Base-by-base conservation (phyloP, 2,797 vertebrate species). In the Miopithecus talapoin region DNA sequence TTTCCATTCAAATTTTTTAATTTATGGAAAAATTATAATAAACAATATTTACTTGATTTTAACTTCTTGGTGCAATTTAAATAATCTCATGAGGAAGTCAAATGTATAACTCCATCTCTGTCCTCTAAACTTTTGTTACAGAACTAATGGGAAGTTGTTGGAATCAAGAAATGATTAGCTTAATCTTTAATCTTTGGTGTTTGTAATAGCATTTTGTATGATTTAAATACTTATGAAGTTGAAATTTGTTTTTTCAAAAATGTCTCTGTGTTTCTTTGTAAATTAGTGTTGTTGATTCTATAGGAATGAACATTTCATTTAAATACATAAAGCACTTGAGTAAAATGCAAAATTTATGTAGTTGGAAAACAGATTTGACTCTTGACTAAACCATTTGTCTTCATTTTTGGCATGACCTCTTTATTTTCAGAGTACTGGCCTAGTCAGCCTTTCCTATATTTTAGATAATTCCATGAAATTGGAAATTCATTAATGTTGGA, bases 1-100 rank as follows among this genome's bases (percentile, higher is more conserved):
- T 85, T 95, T 89, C 19, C 93, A 64, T 93, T 96, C 92, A 81
- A 55, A 89, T 21, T 39, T 96, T 93, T 96, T 75, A 64, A 81
- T 39, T 85, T 95, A 43, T 94, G 64, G 41, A 80, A 96, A 96
- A 93, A 43, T 78, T 91, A 24, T 79, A 61, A 72, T 24, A 80
- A 95, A 43, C 41, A 92, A 1, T 94, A 13, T 96, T 94, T 94
- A 87, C 39, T 95, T 97, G 55, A 83, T 80, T 95, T n/a, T 95
- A 92, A 55, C 33, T 70, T 96, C 36, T 84, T 91, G 76, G 19
- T 92, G 3, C 53, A 68, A 83, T 57, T 95, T 95, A 92, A 78
- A 81, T 74, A 86, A 94, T 48, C 68, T 61, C 64, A 89, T 94
- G 43, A 85, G 75, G 26, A 94, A 87, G 84, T n/a, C 86, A 83